phyloP scores from a whole-genome alignment of 2,888 invertebrate genomes.

The Ectobius pallidus region DNA sequence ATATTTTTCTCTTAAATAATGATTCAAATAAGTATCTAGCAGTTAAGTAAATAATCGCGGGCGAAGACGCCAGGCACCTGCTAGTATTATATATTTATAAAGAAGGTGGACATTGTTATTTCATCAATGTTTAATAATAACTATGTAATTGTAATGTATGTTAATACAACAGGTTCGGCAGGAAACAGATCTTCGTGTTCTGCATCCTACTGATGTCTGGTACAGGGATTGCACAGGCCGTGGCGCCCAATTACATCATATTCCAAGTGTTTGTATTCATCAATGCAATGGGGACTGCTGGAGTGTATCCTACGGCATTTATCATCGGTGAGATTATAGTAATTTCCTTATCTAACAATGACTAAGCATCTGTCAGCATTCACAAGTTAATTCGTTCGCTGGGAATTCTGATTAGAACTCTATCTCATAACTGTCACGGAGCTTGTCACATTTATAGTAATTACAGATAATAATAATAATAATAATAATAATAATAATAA shows the following conservation, averaged over 20 bases:
- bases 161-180: constrained; percentile 64
- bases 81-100: too few relatives aligned
- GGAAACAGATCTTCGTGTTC: constrained; percentile 63
- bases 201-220: constrained; percentile 63
- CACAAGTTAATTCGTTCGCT: too few relatives aligned
- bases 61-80: too few relatives aligned
- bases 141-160: neutral
- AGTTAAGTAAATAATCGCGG: too few relatives aligned
- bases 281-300: constrained; percentile 66
- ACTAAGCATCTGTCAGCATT: neutral
- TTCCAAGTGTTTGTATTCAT: constrained; percentile 62
- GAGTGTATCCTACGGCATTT: constrained; percentile 66
- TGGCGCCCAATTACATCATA: constrained; percentile 60
- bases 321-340: constrained; percentile 56
- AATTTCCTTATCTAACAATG: neutral
- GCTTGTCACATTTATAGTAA: neutral
- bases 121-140: too few relatives aligned
- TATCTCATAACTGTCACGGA: neutral
- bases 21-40: too few relatives aligned
- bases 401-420: too few relatives aligned
- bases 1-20: too few relatives aligned
- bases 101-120: too few relatives aligned
- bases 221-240: constrained; percentile 62
- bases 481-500: neutral
- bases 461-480: neutral